Evolutionary conservation across 2,888 invertebrate genomes (phyloP).

Genomic region (Macrophya alboannulata): DNA sequence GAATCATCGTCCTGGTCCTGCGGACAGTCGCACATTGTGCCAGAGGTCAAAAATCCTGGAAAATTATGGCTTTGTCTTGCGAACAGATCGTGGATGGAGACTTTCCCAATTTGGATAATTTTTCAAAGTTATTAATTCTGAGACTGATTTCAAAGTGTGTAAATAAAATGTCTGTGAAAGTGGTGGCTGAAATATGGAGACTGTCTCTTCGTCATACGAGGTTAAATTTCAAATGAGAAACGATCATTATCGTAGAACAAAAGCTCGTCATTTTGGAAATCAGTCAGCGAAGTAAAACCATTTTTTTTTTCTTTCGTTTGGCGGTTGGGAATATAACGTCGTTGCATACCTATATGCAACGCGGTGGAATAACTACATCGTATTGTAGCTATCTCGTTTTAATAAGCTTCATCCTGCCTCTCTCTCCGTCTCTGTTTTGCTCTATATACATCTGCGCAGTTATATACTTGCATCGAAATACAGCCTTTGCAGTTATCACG

Average conservation of each 20-base stretch:
- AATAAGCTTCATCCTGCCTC: constrained; percentile 47
- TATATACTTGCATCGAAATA: constrained; percentile 3
- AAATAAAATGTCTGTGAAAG: not conserved
- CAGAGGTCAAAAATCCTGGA: not conserved
- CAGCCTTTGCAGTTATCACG: constrained; percentile 29
- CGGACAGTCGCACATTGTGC: constrained; percentile 68
- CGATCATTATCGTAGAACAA: not conserved
- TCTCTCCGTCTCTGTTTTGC: constrained; percentile 12
- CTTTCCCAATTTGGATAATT: not conserved
- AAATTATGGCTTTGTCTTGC: not conserved
- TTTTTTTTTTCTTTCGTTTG: not conserved
- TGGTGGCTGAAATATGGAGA: not conserved
- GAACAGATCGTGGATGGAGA: not conserved
- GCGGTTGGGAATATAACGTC: not conserved
- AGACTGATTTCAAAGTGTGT: not conserved
- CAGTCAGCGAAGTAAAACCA: not conserved
- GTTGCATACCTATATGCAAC: not conserved
- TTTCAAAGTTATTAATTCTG: not conserved
- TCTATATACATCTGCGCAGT: constrained; percentile 10
- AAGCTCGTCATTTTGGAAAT: not conserved
- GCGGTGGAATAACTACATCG: constrained; percentile 23
- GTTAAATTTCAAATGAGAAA: constrained; percentile 4
- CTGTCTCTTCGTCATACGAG: not conserved
- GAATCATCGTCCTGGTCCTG: constrained; percentile 58
- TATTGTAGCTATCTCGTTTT: constrained; percentile 35